phyloP scores from a whole-genome alignment of 2,888 invertebrate species.

The Synanthedon andrenaeformis region DNA sequence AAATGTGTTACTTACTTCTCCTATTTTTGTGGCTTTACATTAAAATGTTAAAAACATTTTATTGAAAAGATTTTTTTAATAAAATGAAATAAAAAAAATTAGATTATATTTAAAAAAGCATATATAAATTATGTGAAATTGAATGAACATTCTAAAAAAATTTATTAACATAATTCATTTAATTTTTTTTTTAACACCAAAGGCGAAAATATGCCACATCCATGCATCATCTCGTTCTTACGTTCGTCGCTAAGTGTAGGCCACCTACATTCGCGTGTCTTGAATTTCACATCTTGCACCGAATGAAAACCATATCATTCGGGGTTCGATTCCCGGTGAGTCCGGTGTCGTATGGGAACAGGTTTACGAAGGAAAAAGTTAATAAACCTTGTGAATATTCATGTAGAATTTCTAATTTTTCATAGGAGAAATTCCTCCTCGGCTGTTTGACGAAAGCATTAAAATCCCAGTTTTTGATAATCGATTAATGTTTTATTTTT shows the following conservation, averaged over 20 bases:
- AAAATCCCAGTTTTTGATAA: too few species aligned
- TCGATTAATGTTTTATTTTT: too few species aligned
- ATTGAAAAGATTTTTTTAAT: too few species aligned
- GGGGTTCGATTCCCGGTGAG: conserved; percentile 38
- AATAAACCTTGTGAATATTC: neutral
- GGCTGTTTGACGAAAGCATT: neutral
- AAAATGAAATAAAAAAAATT: too few species aligned
- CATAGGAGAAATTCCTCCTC: neutral
- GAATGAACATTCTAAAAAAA: too few species aligned
- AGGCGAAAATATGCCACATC: conserved; percentile 21
- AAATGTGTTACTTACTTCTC: too few species aligned
- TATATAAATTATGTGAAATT: too few species aligned
- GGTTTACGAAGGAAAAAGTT: conserved; percentile 18
- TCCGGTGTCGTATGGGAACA: conserved; percentile 49
- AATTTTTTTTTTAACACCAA: too few species aligned
- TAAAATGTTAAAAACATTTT: too few species aligned
- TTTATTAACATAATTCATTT: too few species aligned
- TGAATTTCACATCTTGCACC: conserved; percentile 41
- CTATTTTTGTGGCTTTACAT: too few species aligned
- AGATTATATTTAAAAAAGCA: too few species aligned
- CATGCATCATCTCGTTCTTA: conserved; percentile 4
- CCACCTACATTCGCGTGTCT: conserved; percentile 52
- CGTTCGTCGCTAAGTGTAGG: conserved; percentile 10
- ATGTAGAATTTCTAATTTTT: neutral
- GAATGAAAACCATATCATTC: conserved; percentile 41